Evolutionary conservation across 2,888 invertebrate genomes (phyloP).

Genomic region (Flexamia atlantica): DNA sequence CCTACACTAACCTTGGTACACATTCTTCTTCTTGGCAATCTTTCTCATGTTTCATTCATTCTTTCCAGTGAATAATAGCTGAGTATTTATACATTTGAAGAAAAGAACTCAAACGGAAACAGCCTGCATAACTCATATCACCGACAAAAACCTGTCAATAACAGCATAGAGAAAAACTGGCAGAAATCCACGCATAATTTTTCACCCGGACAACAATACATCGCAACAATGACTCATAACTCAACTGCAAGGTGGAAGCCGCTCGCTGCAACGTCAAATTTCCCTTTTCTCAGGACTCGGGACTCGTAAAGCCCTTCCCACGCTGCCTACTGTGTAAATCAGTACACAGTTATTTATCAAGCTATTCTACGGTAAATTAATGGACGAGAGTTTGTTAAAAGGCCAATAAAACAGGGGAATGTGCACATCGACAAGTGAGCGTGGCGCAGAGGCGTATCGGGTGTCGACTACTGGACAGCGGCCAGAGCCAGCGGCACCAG

Average conservation of each 20-base stretch:
- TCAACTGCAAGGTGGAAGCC: slow-evolving; percentile 2
- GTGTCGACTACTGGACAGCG: slow-evolving; percentile 45
- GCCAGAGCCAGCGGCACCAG: slow-evolving; percentile 9
- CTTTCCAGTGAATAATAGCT: too few relatives aligned
- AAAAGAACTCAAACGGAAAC: too few relatives aligned
- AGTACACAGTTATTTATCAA: slow-evolving; percentile 46
- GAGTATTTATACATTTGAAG: too few relatives aligned
- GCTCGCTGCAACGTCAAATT: slow-evolving; percentile 1
- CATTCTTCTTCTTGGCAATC: too few relatives aligned
- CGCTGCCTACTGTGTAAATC: slow-evolving; percentile 40
- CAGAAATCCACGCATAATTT: slow-evolving; percentile 2
- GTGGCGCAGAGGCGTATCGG: slow-evolving; percentile 27
- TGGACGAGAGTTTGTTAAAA: slow-evolving; percentile 52
- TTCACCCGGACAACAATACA: neutral
- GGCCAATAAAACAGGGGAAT: slow-evolving; percentile 49
- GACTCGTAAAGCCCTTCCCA: slow-evolving; percentile 46
- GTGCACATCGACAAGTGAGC: slow-evolving; percentile 34
- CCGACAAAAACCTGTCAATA: neutral
- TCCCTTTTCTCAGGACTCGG: too few relatives aligned
- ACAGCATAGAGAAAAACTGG: neutral
- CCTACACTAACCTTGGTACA: too few relatives aligned
- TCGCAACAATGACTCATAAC: neutral
- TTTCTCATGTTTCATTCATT: too few relatives aligned
- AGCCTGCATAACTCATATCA: neutral
- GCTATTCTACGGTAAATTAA: slow-evolving; percentile 25